Conservation (phyloP, 1,140 invertebrate genomes). For the Ceratina japonica region DNA sequence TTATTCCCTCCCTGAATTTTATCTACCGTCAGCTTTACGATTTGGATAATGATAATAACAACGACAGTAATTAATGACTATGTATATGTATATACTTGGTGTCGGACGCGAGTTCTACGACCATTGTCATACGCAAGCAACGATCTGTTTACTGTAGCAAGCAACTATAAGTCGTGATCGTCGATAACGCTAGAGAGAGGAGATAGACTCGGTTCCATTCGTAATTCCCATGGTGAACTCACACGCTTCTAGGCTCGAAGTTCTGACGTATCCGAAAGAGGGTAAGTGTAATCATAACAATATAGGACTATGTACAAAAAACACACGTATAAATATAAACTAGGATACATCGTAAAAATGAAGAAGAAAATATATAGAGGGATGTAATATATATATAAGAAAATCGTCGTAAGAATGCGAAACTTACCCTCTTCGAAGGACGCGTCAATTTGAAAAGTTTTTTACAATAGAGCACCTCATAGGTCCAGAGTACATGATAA, state of each 20-base stretch:
- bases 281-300: constrained; percentile 41
- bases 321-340: constrained; percentile 30
- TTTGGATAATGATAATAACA: background rate
- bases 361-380: background rate
- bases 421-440: constrained; percentile 57
- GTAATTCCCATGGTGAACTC: constrained; percentile 41
- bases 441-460: constrained; percentile 54
- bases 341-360: constrained; percentile 27
- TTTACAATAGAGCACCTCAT: constrained; percentile 57
- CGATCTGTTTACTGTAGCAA: constrained; percentile 72
- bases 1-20: constrained; percentile 35
- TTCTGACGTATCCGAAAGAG: constrained; percentile 57
- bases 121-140: constrained; percentile 44
- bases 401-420: constrained; percentile 10
- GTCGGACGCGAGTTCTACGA: constrained; percentile 30
- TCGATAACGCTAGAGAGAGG: constrained; percentile 48
- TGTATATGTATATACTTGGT: background rate
- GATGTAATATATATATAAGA: background rate
- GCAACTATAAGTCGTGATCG: constrained; percentile 67
- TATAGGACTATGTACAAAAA: constrained; percentile 24
- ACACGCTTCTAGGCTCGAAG: constrained; percentile 49
- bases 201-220: constrained; percentile 55
- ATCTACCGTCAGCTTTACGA: constrained; percentile 17
- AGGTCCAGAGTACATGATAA: constrained; percentile 45
- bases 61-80: background rate